Evolutionary conservation across 2,888 invertebrate genomes (phyloP).

Genomic region (Scaptomyza reducta): DNA sequence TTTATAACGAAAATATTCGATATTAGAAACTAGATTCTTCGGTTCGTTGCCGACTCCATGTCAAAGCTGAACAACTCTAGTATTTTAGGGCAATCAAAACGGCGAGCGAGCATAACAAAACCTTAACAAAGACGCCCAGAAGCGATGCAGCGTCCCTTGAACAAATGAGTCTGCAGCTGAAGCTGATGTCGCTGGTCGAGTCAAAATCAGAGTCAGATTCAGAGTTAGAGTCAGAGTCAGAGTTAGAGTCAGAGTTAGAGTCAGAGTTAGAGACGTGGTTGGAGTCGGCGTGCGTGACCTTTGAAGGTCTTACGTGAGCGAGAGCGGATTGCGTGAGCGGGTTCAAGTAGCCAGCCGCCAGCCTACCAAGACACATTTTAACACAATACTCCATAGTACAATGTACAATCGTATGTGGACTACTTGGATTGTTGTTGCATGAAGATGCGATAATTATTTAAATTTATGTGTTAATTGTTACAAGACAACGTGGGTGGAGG

Average conservation of each 20-base stretch:
- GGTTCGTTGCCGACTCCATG: background rate
- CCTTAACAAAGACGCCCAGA: conserved; percentile 47
- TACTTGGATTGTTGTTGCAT: conserved; percentile 15
- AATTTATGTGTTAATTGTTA: conserved; percentile 74
- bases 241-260: background rate
- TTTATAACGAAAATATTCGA: too few relatives aligned
- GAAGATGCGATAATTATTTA: conserved; percentile 64
- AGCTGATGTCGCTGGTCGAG: conserved; percentile 10
- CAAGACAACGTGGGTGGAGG: conserved; percentile 50
- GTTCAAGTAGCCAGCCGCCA: conserved; percentile 38
- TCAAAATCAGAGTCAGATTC: background rate
- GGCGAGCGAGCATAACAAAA: conserved; percentile 21
- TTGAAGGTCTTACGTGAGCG: conserved; percentile 79
- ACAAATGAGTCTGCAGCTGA: conserved; percentile 32
- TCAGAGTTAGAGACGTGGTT: background rate
- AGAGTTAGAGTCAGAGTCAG: conserved; percentile 2
- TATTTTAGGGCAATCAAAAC: conserved; percentile 26
- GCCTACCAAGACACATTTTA: conserved; percentile 17
- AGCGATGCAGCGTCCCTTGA: conserved; percentile 48
- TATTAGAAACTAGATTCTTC: too few relatives aligned
- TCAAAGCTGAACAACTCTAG: background rate
- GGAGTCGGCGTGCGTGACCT: conserved; percentile 58
- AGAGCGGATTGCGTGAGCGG: conserved; percentile 55
- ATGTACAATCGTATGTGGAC: conserved; percentile 31
- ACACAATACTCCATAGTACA: conserved; percentile 21